These are phyloP conservation scores for Aphelenchoides avenae DNA, from an alignment of 1,140 invertebrate genomes.

Conservation along the genomic window DNA sequence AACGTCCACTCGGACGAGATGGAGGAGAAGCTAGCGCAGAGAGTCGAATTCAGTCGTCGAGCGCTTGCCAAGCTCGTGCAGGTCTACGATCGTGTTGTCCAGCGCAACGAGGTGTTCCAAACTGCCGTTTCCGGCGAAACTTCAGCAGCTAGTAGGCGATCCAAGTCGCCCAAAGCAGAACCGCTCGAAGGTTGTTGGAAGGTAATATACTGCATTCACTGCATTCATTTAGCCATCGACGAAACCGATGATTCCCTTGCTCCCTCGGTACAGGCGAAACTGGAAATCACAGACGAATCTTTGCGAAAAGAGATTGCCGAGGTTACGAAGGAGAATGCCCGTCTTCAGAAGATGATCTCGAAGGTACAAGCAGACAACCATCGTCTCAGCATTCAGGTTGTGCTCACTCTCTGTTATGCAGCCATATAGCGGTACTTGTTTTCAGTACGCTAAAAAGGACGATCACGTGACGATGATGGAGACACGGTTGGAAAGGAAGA, in stretches of 20 bases:
- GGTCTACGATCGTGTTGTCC: constrained; percentile 14
- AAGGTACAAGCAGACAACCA: constrained; percentile 40
- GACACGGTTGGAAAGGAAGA: constrained; percentile 21
- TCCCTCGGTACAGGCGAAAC: constrained; percentile 3
- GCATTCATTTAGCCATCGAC: constrained; percentile 10
- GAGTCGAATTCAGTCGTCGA: constrained; percentile 32
- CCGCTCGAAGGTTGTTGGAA: constrained; percentile 1
- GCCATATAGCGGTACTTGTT: not conserved
- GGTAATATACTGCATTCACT: no score
- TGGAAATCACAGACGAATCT: constrained; percentile 11
- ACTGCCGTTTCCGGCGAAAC: not conserved
- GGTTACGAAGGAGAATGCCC: constrained; percentile 23
- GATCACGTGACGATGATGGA: constrained; percentile 41
- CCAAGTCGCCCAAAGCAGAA: not conserved
- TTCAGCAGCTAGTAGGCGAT: not conserved
- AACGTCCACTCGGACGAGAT: constrained; percentile 27
- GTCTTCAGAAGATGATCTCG: constrained; percentile 19
- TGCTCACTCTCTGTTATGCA: not conserved
- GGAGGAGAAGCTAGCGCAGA: constrained; percentile 25
- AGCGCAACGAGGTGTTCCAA: constrained; percentile 6
- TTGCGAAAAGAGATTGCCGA: constrained; percentile 10
- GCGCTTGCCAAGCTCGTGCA: constrained; percentile 30
- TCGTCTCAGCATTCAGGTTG: constrained; percentile 24
- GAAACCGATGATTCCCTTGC: not conserved
- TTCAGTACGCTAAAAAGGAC: constrained; percentile 21